Evolutionary conservation across 2,797 vertebrate species (phyloP).

Genomic region (Lepidocolaptes lacrymiger): DNA sequence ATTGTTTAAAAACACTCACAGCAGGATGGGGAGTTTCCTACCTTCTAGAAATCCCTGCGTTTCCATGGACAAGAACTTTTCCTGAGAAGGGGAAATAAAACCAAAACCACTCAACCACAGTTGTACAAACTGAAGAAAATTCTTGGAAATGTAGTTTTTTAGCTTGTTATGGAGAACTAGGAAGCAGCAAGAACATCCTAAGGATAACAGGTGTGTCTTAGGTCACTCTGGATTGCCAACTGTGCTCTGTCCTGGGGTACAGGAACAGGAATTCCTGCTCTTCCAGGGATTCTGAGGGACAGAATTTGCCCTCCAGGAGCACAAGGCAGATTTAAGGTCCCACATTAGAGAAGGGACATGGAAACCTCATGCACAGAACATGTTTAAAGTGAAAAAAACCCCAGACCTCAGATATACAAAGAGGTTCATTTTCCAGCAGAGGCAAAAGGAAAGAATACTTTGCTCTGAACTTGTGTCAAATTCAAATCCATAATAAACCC

Average conservation of each 20-base stretch:
- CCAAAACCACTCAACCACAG: background rate
- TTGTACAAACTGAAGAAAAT: background rate
- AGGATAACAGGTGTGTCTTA: fast-evolving
- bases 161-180: background rate
- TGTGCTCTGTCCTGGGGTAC: background rate
- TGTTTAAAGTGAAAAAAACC: background rate
- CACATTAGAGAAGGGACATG: background rate
- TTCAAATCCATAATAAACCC: background rate
- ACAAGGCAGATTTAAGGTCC: background rate
- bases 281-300: background rate
- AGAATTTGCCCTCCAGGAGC: background rate
- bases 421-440: background rate
- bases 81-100: slow-evolving; percentile 74
- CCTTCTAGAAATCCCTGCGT: slow-evolving; percentile 99
- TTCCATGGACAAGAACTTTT: slow-evolving; percentile 97
- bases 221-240: background rate
- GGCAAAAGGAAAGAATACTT: background rate
- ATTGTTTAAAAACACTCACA: background rate
- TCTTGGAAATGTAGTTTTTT: background rate
- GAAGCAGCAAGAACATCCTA: background rate
- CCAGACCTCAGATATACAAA: background rate
- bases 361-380: background rate
- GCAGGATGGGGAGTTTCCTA: slow-evolving; percentile 55
- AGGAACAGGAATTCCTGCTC: background rate
- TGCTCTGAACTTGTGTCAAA: background rate